phyloP scores from a whole-genome alignment of 2,113 vertebrate genomes.

The Ctenomys sociabilis region DNA sequence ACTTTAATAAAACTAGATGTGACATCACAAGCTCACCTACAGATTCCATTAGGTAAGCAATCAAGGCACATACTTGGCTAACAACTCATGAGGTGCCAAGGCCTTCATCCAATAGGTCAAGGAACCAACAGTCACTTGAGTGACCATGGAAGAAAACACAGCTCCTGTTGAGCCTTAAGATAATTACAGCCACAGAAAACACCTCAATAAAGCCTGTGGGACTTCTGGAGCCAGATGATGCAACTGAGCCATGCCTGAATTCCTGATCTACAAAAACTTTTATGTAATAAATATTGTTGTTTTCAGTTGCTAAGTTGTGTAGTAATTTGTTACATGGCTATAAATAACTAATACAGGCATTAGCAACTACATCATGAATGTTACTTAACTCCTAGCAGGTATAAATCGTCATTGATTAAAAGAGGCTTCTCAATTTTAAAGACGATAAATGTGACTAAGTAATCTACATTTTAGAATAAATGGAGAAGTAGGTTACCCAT shows the following conservation, averaged over 20 bases:
- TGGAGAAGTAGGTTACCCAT: not conserved
- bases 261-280: conserved; percentile 40
- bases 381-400: conserved; percentile 30
- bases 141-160: not conserved
- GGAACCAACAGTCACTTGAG: not conserved
- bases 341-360: conserved; percentile 40
- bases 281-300: conserved; percentile 26
- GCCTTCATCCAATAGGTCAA: not conserved
- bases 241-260: not conserved
- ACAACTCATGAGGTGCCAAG: conserved; percentile 28
- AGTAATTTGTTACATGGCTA: conserved; percentile 45
- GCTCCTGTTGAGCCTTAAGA: not conserved
- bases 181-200: not conserved
- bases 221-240: conserved; percentile 2
- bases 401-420: conserved; percentile 55
- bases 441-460: conserved; percentile 36
- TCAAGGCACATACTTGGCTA: not conserved
- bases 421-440: conserved; percentile 32
- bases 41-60: not conserved
- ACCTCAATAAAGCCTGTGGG: not conserved
- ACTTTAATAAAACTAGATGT: not conserved
- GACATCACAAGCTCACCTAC: not conserved
- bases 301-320: not conserved
- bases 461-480: conserved; percentile 54
- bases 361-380: conserved; percentile 34